A percentile compares a stretch with the other conserved stretches of the same genome.
phyloP scores from a whole-genome alignment of 2,888 invertebrate species.

The Lottia gigantea region DNA sequence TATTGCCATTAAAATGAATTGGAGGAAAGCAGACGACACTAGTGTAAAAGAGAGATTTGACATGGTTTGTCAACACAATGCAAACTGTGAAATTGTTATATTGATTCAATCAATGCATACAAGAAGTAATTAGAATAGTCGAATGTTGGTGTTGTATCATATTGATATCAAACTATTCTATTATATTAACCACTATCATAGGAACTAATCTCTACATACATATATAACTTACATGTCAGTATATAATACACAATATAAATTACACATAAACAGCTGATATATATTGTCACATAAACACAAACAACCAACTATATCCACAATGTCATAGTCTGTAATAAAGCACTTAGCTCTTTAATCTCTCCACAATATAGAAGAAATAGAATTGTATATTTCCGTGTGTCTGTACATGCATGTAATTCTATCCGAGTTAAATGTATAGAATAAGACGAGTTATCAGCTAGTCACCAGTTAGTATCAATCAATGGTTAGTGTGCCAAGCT shows the following conservation, averaged over 20 bases:
- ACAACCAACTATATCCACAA: background rate
- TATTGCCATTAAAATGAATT: constrained; percentile 6
- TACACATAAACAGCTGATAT: background rate
- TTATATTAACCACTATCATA: no score
- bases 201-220: no score
- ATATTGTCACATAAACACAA: constrained; percentile 2
- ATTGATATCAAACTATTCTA: no score
- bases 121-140: no score
- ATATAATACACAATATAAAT: no score
- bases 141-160: no score
- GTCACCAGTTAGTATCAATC: constrained; percentile 11
- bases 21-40: no score
- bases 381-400: constrained; percentile 8
- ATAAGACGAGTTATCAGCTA: constrained; percentile 10
- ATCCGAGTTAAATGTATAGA: constrained; percentile 10
- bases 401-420: constrained; percentile 11
- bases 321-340: constrained; percentile 2
- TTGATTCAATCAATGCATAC: constrained; percentile 5
- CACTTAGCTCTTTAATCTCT: constrained; percentile 4
- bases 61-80: constrained; percentile 2
- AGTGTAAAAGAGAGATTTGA: background rate
- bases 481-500: constrained; percentile 8
- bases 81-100: background rate
- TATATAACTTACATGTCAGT: no score
- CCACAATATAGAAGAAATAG: background rate